Conservation (phyloP, 2,888 invertebrate genomes). For the Cheilosia variabilis region DNA sequence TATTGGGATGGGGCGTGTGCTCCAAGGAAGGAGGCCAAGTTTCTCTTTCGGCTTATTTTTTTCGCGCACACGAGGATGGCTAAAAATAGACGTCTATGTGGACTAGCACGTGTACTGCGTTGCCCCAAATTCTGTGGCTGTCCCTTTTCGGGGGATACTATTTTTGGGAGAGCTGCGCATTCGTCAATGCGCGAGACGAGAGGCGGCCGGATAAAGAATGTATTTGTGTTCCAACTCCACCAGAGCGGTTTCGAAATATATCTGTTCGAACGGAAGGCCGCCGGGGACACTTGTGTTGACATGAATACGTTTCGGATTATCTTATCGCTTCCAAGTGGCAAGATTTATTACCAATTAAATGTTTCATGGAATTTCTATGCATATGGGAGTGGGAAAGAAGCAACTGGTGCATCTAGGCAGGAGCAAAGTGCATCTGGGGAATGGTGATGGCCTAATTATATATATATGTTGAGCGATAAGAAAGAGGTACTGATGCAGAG, state of each 20-base stretch:
- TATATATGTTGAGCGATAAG: conserved; percentile 18
- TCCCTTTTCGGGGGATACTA: conserved; percentile 35
- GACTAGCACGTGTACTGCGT: not conserved
- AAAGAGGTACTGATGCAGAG: not conserved
- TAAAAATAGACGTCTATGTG: conserved; percentile 50
- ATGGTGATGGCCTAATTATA: conserved; percentile 31
- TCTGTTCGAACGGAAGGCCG: conserved; percentile 17
- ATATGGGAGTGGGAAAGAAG: not conserved
- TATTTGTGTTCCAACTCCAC: not conserved
- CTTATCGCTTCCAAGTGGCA: conserved; percentile 56
- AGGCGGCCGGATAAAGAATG: conserved; percentile 11
- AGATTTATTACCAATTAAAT: conserved; percentile 74
- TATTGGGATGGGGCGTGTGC: not conserved
- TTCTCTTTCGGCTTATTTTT: not conserved
- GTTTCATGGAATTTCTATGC: conserved; percentile 21
- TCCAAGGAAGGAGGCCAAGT: conserved; percentile 42
- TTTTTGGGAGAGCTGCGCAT: conserved; percentile 40
- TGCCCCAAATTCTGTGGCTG: conserved; percentile 61
- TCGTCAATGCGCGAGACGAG: conserved; percentile 13
- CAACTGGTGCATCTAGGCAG: conserved; percentile 39
- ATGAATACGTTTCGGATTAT: conserved; percentile 48
- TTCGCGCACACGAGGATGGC: conserved; percentile 10
- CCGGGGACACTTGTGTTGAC: conserved; percentile 36
- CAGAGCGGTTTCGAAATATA: conserved; percentile 10
- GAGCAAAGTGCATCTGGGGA: conserved; percentile 54